Percentiles rank a stretch among this genome's conserved stretches.
Conservation (phyloP, 2,888 invertebrate genomes). For the Terebella lapidaria region DNA sequence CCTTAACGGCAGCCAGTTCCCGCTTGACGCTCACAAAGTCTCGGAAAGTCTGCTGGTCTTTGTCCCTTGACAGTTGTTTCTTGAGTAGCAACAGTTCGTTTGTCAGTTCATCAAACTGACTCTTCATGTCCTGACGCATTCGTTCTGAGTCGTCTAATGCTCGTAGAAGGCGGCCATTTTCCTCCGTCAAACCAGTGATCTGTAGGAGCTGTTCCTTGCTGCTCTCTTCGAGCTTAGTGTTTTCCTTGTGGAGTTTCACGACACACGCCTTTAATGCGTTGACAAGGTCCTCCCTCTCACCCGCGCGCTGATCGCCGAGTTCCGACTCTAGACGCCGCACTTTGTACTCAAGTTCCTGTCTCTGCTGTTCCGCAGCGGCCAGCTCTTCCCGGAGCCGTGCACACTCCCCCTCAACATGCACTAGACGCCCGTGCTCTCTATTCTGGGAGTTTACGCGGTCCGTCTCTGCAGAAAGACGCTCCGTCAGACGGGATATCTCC, state of each 20-base stretch:
- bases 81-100: slow-evolving; percentile 22
- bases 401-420: slow-evolving; percentile 27
- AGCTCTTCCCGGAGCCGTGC: slow-evolving; percentile 28
- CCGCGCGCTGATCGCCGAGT: not conserved
- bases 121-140: slow-evolving; percentile 29
- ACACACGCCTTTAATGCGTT: slow-evolving; percentile 26
- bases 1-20: slow-evolving; percentile 32
- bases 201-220: slow-evolving; percentile 25
- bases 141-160: slow-evolving; percentile 29
- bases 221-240: slow-evolving; percentile 4
- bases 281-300: slow-evolving; percentile 6
- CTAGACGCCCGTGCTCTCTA: slow-evolving; percentile 27
- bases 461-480: no score
- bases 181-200: slow-evolving; percentile 28
- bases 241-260: slow-evolving; percentile 29
- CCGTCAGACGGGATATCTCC: not conserved
- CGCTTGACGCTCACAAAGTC: slow-evolving; percentile 44
- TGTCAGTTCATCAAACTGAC: slow-evolving; percentile 31
- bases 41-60: slow-evolving; percentile 35
- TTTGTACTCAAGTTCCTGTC: slow-evolving; percentile 32
- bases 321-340: slow-evolving; percentile 4
- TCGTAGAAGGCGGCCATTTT: slow-evolving; percentile 27
- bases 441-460: not conserved
- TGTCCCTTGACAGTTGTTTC: slow-evolving; percentile 26
- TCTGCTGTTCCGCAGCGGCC: slow-evolving; percentile 31